phyloP scores from a whole-genome alignment of 2,888 invertebrate genomes.

The Dasypogon diadema region DNA sequence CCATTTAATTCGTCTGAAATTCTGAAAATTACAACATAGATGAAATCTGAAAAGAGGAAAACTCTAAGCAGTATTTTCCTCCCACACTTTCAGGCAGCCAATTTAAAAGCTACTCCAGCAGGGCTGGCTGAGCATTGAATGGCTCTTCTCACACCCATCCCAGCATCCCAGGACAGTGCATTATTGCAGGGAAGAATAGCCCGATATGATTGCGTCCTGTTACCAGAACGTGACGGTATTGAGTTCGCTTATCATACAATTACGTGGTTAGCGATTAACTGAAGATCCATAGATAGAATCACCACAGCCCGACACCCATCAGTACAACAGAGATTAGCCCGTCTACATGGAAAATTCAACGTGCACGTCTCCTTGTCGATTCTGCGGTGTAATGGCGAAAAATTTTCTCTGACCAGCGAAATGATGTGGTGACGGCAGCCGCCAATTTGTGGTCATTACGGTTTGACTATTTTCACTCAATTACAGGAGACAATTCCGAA shows the following conservation, averaged over 20 bases:
- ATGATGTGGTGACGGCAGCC: conserved; percentile 19
- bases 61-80: background rate
- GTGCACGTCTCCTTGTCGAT: too few species aligned
- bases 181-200: too few species aligned
- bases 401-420: background rate
- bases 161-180: too few species aligned
- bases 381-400: background rate
- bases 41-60: background rate
- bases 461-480: conserved; percentile 43
- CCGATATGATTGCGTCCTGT: background rate
- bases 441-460: conserved; percentile 39
- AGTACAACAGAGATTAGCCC: background rate
- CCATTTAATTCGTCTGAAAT: too few species aligned
- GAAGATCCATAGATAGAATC: conserved; percentile 9
- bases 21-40: too few species aligned
- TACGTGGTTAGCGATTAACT: conserved; percentile 33
- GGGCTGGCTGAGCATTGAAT: too few species aligned
- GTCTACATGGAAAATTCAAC: too few species aligned
- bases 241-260: conserved; percentile 12
- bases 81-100: too few species aligned
- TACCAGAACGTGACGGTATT: conserved; percentile 22
- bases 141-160: too few species aligned
- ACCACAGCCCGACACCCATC: background rate
- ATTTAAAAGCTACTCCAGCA: too few species aligned
- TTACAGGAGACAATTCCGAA: conserved; percentile 42